Conservation (phyloP, 2,113 vertebrate genomes). For the Saguinus imperator region DNA sequence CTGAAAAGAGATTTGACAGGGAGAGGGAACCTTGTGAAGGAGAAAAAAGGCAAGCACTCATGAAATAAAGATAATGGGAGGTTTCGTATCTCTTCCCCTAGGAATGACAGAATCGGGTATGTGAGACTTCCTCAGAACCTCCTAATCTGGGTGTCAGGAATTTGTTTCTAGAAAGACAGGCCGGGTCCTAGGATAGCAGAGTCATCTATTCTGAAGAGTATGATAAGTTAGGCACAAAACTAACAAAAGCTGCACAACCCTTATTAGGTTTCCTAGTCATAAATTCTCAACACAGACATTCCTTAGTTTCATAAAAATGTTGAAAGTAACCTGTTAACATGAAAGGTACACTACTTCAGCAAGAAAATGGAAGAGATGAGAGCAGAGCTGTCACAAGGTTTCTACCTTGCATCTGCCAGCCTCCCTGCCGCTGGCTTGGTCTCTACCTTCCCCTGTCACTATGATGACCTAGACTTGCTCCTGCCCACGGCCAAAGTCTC, state of each 20-base stretch:
- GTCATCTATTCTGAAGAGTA: background rate
- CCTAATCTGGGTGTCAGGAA: background rate
- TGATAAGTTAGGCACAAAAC: background rate
- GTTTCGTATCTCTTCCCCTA: background rate
- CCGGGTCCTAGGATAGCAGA: background rate
- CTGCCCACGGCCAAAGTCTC: background rate
- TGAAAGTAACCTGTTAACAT: background rate
- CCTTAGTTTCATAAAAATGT: background rate
- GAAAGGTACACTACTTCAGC: background rate
- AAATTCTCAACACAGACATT: background rate
- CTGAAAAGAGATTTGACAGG: background rate
- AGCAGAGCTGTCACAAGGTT: background rate
- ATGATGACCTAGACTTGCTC: background rate
- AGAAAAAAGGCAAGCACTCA: background rate
- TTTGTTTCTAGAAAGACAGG: constrained; percentile 22
- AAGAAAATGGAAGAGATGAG: background rate
- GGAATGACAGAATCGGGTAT: background rate
- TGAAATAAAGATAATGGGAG: background rate
- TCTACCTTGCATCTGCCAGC: background rate
- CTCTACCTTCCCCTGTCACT: background rate
- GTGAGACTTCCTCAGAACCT: background rate
- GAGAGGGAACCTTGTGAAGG: accelerated
- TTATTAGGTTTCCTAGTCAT: background rate
- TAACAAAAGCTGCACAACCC: background rate
- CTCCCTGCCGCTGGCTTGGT: background rate